A percentile compares a stretch with the other conserved stretches of the same genome.
Conservation (phyloP, 1,140 invertebrate genomes). For the Drosophila cardini region DNA sequence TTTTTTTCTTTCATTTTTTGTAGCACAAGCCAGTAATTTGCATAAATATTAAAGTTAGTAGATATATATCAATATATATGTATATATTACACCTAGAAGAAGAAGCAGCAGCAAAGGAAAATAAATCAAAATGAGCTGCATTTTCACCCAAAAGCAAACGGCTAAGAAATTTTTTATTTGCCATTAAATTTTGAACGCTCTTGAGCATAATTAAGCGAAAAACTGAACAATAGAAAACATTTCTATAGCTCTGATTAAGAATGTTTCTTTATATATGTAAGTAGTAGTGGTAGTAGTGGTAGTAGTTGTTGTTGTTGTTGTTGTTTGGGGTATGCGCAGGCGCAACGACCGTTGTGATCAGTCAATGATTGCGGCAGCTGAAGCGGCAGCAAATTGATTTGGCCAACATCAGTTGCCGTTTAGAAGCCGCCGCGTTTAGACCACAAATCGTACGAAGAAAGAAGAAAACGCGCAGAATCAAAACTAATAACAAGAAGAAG, state of each 20-base stretch:
- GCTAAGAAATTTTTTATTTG: conserved; percentile 69
- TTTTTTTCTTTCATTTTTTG: conserved; percentile 15
- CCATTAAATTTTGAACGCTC: conserved; percentile 78
- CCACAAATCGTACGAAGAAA: conserved; percentile 35
- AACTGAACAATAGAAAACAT: conserved; percentile 68
- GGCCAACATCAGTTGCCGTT: conserved; percentile 77
- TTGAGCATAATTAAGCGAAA: conserved; percentile 77
- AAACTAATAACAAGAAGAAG: conserved; percentile 14
- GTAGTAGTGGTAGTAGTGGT: no score
- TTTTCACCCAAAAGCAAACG: conserved; percentile 59
- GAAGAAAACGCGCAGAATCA: conserved; percentile 24
- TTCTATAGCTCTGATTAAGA: conserved; percentile 76
- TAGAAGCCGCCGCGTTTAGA: conserved; percentile 75
- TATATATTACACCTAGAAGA: conserved; percentile 3
- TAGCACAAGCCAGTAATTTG: conserved; percentile 62
- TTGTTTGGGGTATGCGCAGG: conserved; percentile 13
- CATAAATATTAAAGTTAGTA: conserved; percentile 43
- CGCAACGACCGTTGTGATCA: conserved; percentile 11
- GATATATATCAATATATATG: conserved; percentile 15
- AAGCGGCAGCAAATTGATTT: conserved; percentile 67
- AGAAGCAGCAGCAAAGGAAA: background rate
- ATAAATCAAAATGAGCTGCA: conserved; percentile 70
- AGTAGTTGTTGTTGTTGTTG: background rate
- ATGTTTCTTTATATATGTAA: conserved; percentile 54
- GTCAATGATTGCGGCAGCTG: conserved; percentile 29